Base-by-base conservation (phyloP, 2,113 vertebrate species). In the Austrofundulus limnaeus region DNA sequence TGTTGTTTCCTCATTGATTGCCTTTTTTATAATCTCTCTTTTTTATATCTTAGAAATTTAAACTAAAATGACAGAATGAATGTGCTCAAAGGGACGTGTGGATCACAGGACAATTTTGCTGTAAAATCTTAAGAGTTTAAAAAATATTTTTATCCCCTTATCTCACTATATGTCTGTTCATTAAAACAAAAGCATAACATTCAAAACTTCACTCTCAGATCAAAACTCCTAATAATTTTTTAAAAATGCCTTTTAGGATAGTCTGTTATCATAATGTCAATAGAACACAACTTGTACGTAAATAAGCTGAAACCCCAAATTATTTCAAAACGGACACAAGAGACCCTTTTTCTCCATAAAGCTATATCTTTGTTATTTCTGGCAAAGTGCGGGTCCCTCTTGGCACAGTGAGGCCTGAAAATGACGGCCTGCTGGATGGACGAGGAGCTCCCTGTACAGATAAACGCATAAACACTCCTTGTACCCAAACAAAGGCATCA, bases 401-500 rank as follows among this genome's bases (percentile, higher is more conserved):
- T 50, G 52, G 25, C n/a, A 34, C 66, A 56, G 45, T 49, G 21
- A 34, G 38, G 54, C 48, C 15, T 23, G 19, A 11, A 70, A 58
- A 46, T 43, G 46, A 60, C 59, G 69, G 72, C 43, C 67, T 78
- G 77, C 66, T 72, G 77, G 66, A 76, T 17, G n/a, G n/a, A n/a
- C n/a, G 68, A 76, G 70, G 73, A 72, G 41, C 82, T 55, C 83
- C 70, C 70, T 82, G 78, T 70, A 73, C 80, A 89, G 89, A 90
- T 85, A 90, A 84, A 88, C 58, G 87, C 82, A 90, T 89, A 90
- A 91, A 87, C 86, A 89, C 83, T 78, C 66, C 90, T 87, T 91
- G 90, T 91, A 87, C 82, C 79, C 89, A 75, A 77, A 93, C 91
- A 93, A 93, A 90, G 78, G 89, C 87, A 90, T 90, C 87, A 89